Evolutionary conservation across 2,888 invertebrate species (phyloP).

Genomic region (Thymelicus acteon): DNA sequence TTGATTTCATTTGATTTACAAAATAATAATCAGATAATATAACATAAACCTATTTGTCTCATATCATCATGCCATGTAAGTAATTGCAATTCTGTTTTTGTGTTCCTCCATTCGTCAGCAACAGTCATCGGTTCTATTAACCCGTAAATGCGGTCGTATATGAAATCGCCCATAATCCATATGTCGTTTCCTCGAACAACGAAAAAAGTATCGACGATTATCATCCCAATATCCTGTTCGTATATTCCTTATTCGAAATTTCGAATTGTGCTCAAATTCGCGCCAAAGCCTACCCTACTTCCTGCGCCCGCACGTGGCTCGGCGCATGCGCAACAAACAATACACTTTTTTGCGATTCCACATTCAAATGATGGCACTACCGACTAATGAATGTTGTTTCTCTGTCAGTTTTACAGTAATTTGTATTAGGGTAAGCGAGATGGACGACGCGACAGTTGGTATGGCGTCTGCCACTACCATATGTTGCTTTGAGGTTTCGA

Average conservation of each 20-base stretch:
- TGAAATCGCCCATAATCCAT: conserved; percentile 66
- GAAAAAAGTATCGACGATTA: conserved; percentile 60
- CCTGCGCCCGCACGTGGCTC: conserved; percentile 54
- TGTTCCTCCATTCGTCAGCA: conserved; percentile 14
- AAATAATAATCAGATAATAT: too few relatives aligned
- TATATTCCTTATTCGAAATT: conserved; percentile 59
- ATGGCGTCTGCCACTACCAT: conserved; percentile 82
- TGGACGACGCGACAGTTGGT: conserved; percentile 73
- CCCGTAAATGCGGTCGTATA: conserved; percentile 36
- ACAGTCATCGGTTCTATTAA: conserved; percentile 35
- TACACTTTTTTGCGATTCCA: conserved; percentile 76
- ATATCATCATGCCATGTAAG: too few relatives aligned
- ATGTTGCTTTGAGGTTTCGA: conserved; percentile 81
- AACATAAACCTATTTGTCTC: too few relatives aligned
- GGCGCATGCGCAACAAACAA: conserved; percentile 69
- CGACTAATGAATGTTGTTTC: conserved; percentile 76
- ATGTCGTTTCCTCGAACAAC: conserved; percentile 56
- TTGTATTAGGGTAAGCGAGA: conserved; percentile 54
- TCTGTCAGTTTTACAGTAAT: conserved; percentile 50
- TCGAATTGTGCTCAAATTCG: conserved; percentile 71
- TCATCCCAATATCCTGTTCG: conserved; percentile 79
- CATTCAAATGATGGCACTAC: conserved; percentile 79
- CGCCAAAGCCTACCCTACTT: conserved; percentile 79
- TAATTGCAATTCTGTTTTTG: conserved; percentile 18
- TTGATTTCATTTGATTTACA: too few relatives aligned